A percentile compares a stretch with the other conserved stretches of the same genome.
Conservation (phyloP, 2,113 vertebrate genomes). For the Emberiza fucata region DNA sequence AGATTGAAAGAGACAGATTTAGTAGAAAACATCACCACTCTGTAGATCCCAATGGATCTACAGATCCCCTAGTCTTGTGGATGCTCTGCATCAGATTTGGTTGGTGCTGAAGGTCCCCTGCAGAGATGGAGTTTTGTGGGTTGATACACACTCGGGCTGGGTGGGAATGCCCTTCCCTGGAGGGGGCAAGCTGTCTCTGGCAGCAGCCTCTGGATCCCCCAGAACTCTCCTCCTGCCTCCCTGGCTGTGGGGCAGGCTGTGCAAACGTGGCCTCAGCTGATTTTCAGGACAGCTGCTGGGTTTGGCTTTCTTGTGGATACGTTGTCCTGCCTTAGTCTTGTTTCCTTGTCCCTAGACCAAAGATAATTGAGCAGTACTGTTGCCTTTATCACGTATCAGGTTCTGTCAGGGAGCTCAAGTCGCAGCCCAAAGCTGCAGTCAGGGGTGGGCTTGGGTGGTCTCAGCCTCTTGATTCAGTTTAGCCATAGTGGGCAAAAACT, state of each 20-base stretch:
- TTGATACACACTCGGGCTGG: too few relatives aligned
- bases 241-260: background rate
- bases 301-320: background rate
- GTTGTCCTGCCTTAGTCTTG: background rate
- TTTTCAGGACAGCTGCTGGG: background rate
- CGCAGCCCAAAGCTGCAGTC: background rate
- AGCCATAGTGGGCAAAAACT: too few relatives aligned
- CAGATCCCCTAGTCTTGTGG: background rate
- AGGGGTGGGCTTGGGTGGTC: too few relatives aligned
- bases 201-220: too few relatives aligned
- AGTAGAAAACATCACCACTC: too few relatives aligned
- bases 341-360: background rate
- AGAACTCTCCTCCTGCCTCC: background rate
- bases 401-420: too few relatives aligned
- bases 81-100: background rate
- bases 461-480: background rate
- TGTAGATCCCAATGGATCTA: background rate
- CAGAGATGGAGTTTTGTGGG: too few relatives aligned
- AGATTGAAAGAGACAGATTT: background rate
- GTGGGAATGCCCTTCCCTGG: too few relatives aligned
- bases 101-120: too few relatives aligned
- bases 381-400: fast-evolving
- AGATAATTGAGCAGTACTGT: background rate
- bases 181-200: too few relatives aligned
- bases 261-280: too few relatives aligned